Percentiles rank a stretch among this genome's conserved stretches.
These are phyloP conservation scores for Platycercus adscitus DNA, from an alignment of 2,113 vertebrate species.

Conservation along the genomic window DNA sequence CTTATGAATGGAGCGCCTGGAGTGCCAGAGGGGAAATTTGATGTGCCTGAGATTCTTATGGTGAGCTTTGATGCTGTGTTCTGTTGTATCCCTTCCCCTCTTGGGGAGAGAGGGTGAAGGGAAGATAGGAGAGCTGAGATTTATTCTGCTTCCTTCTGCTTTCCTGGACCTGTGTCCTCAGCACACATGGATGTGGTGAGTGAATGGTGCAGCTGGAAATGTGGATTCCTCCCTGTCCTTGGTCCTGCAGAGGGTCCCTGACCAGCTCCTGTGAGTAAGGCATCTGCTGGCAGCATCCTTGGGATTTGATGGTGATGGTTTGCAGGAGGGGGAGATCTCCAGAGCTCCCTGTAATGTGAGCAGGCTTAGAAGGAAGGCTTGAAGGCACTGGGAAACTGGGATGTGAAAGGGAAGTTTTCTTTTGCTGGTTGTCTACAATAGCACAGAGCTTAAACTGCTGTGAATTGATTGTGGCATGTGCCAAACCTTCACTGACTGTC, in stretches of 20 bases:
- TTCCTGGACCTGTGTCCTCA: neutral
- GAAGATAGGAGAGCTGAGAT: neutral
- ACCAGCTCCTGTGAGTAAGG: neutral
- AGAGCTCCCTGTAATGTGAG: neutral
- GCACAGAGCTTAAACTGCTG: neutral
- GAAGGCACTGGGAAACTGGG: neutral
- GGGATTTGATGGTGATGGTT: neutral
- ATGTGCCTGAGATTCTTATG: neutral
- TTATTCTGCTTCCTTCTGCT: accelerated
- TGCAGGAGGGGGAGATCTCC: neutral
- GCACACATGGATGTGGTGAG: accelerated
- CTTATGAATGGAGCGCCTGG: neutral
- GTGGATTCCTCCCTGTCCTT: conserved; percentile 34
- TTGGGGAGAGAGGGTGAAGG: neutral
- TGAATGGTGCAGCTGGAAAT: neutral
- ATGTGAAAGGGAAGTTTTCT: neutral
- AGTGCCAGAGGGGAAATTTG: neutral
- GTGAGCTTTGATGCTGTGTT: neutral
- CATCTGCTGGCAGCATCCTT: neutral
- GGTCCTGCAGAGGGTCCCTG: neutral
- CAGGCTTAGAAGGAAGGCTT: neutral
- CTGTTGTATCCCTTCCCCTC: neutral
- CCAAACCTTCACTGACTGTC: neutral
- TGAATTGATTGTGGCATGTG: neutral
- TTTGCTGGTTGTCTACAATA: neutral